A percentile compares a stretch with the other conserved stretches of the same genome.
phyloP scores from a whole-genome alignment of 2,113 vertebrate genomes.

The Todiramphus chloris region DNA sequence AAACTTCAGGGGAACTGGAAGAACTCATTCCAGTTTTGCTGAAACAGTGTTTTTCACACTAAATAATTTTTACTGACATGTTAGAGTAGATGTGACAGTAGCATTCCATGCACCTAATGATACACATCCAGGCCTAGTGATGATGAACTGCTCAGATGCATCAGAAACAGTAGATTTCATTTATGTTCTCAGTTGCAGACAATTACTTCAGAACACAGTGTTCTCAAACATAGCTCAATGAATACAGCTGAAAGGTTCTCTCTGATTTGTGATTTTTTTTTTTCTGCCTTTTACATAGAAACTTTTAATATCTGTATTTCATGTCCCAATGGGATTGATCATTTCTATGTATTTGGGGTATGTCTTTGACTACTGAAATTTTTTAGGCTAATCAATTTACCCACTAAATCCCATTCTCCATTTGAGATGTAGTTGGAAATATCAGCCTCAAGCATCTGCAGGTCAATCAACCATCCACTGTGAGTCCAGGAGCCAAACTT shows the following conservation, averaged over 20 bases:
- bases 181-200: background rate
- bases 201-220: background rate
- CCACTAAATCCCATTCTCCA: conserved; percentile 92
- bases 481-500: conserved; percentile 94
- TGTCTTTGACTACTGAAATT: background rate
- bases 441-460: conserved; percentile 90
- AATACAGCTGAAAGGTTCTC: background rate
- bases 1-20: background rate
- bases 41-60: background rate
- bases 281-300: background rate
- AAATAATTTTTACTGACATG: background rate
- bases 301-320: background rate
- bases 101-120: background rate
- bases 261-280: background rate
- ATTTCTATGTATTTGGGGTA: background rate
- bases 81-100: background rate
- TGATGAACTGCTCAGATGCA: background rate
- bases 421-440: conserved; percentile 90
- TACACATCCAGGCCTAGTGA: background rate
- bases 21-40: background rate
- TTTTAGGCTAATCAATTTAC: conserved; percentile 63
- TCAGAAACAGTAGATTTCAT: background rate
- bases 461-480: conserved; percentile 89
- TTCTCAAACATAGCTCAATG: background rate
- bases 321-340: background rate